Conservation (phyloP, 2,888 invertebrate species). For the Plebejus anna region DNA sequence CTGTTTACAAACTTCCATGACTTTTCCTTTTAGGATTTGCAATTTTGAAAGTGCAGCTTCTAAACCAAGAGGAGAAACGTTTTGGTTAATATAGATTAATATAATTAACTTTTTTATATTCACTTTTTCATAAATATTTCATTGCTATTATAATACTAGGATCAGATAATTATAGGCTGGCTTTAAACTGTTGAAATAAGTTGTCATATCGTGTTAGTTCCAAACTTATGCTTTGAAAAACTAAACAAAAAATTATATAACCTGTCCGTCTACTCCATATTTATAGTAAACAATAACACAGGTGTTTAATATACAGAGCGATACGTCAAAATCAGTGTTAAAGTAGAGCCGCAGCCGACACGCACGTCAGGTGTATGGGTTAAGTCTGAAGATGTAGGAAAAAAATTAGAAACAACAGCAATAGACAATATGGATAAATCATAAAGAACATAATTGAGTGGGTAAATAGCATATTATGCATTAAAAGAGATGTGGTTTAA, state of each 20-base stretch:
- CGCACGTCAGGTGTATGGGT: slow-evolving; percentile 38
- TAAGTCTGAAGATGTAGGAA: neutral
- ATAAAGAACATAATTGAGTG: no score
- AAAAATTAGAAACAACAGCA: neutral
- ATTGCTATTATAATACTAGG: no score
- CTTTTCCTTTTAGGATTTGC: slow-evolving; percentile 32
- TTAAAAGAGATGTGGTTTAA: no score
- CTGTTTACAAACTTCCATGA: slow-evolving; percentile 49
- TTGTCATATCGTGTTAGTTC: neutral
- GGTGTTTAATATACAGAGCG: slow-evolving; percentile 54
- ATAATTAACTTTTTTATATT: neutral
- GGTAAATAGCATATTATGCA: no score
- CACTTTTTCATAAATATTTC: no score
- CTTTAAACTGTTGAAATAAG: no score
- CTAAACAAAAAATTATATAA: neutral
- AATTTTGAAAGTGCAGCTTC: neutral
- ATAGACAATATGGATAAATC: neutral
- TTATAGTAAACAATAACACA: slow-evolving; percentile 59
- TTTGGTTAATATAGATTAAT: neutral
- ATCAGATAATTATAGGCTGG: no score
- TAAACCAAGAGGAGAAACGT: neutral
- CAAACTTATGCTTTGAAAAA: neutral
- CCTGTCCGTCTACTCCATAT: neutral
- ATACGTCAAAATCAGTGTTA: slow-evolving; percentile 74
- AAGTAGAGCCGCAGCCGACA: slow-evolving; percentile 59